phyloP scores from a whole-genome alignment of 2,113 vertebrate species.

The Aegotheles bennettii region DNA sequence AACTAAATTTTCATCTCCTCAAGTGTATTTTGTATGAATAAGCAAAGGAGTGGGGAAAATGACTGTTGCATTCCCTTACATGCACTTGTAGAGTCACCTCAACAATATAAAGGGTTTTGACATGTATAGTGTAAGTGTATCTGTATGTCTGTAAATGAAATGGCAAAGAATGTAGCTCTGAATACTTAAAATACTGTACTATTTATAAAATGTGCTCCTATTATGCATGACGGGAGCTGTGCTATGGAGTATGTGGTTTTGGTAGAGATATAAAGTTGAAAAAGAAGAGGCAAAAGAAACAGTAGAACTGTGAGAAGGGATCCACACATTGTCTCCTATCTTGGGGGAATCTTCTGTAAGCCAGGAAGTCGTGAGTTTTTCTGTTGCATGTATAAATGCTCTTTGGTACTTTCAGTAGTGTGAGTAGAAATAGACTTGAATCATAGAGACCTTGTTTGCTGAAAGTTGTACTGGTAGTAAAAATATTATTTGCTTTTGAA shows the following conservation, averaged over 20 bases:
- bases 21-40: background rate
- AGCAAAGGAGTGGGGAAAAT: background rate
- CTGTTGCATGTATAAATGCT: background rate
- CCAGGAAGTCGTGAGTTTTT: background rate
- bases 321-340: background rate
- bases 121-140: accelerated
- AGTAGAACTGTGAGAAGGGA: background rate
- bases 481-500: background rate
- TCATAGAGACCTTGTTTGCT: background rate
- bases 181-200: background rate
- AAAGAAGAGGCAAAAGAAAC: background rate
- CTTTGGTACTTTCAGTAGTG: background rate
- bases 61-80: background rate
- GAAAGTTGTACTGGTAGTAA: background rate
- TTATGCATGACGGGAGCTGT: background rate
- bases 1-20: background rate
- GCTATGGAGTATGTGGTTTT: background rate
- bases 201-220: background rate
- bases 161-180: background rate
- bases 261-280: background rate
- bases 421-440: background rate
- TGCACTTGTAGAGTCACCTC: background rate
- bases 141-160: background rate
- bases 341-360: background rate
- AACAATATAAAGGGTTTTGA: background rate